Base-by-base conservation (phyloP, 2,113 vertebrate species). In the Corvus cornix region DNA sequence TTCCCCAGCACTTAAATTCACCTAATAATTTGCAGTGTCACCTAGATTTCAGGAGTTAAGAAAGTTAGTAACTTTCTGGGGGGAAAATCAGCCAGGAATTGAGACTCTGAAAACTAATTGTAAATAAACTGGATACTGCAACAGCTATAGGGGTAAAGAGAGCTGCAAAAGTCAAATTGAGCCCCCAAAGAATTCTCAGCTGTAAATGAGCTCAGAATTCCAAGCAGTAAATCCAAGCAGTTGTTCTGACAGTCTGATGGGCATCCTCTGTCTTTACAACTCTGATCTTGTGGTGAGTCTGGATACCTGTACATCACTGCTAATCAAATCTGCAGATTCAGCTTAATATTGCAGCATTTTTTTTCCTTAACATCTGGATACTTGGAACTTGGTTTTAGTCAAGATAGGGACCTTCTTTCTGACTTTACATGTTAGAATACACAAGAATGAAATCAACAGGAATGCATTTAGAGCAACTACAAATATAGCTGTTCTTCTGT, bases 401-500 rank as follows among this genome's bases (percentile, higher is more conserved):
- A 16, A 33, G 80, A 31, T 11, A 75, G 76, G 48, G 89, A 48
- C 30, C 17, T 24, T 60, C 49, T 59, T 67, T 63, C 87, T 92
- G 88, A 15, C 79, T 92, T 74, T 16, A 41, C 10, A 8, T 70
- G 76, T 68, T 27, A 41, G 64, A 74, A 37, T 31, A 37, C 75
- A 39, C 44, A 27, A 58, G 76, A 67, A 67, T 28, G 70, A 88
- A 90, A 91, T 70, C 82, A 93, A 94, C 52, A 87, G 88, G 64
- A 64, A 41, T 53, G 24, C 80, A 75, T 89, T 87, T 35, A 75
- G 23, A 86, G 84, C 20, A 27, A 72, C 18, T 37, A 63, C 95
- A 83, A 91, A 94, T 93, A 69, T 37, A 96, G 89, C 87, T 64
- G 18, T 13, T 91, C 90, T 95, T 97, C 93, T 95, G 89, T 97